Evolutionary conservation across 2,888 invertebrate genomes (phyloP), one percentile per base, ranked within the genome.

Genomic region (Tachina lurida): DNA sequence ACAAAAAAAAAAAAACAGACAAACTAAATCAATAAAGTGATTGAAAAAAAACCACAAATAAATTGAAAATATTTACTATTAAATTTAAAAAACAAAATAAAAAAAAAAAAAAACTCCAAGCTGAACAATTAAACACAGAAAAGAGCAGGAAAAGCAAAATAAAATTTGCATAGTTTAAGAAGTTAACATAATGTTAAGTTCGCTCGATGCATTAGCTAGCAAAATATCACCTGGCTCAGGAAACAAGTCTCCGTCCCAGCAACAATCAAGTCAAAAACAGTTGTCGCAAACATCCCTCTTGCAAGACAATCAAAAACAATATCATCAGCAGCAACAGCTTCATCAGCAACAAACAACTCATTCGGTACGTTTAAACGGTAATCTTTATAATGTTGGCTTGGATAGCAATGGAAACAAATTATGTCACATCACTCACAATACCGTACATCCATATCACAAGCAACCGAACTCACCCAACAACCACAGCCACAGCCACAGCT

Each of bases 181-280:
- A 88, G 91, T 91, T 87, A 92, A 89, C 89, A 90, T 89, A 93
- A 97, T 97, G 97, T 95, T 97, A 93, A 96, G 96, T 93, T 96
- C 97, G 90, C 94, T 97, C 93, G 97, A 97, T 94, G 96, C 96
- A 93, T 95, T 97, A 94, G 97, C 97, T 94, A 96, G 96, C 93
- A 97, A 97, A 94, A 96, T 97, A 93, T 97, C 97, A 93, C 97
- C 97, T 92, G 96, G 96, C 94, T 95, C 94, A 93, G 94, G 91
- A 82, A 91, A 90, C 87, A 88, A 86, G 84, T 89, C 90, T 91
- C 90, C 90, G 88, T 89, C 89, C 88, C 87, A 89, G 87, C 88
- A 90, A 82, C 86, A 77, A 12, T 39, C 65, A 52, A 12, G 67
- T 49, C 87, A 88, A 73, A 83, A 87, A 79, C 80, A 86, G 58